phyloP scores from a whole-genome alignment of 2,888 invertebrate genomes.

The Hedychridium roseum region DNA sequence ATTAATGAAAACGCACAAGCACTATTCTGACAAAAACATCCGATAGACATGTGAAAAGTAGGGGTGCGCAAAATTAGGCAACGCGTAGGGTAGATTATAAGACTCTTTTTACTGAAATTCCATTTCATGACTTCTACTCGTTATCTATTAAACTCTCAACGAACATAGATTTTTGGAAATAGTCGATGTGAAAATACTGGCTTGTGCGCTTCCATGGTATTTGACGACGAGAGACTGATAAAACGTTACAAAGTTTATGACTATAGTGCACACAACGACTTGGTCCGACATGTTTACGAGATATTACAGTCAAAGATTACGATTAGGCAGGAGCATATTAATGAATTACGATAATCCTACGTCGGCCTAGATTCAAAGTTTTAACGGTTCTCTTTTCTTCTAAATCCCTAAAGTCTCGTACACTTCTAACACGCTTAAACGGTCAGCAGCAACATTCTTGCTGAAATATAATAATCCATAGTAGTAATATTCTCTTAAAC shows the following conservation, averaged over 20 bases:
- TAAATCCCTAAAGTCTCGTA: too few species aligned
- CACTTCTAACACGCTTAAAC: neutral
- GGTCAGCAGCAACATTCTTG: neutral
- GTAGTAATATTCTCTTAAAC: neutral
- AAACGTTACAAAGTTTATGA: constrained; percentile 24
- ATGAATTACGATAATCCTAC: constrained; percentile 32
- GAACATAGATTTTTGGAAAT: too few species aligned
- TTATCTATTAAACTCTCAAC: too few species aligned
- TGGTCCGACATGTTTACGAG: constrained; percentile 48
- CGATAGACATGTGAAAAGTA: too few species aligned
- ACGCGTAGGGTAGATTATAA: too few species aligned
- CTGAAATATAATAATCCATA: neutral
- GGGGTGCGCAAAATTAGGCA: too few species aligned
- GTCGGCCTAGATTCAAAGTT: constrained; percentile 37
- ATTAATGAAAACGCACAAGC: too few species aligned
- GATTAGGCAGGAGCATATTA: constrained; percentile 41
- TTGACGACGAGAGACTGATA: constrained; percentile 19
- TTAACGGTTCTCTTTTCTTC: neutral
- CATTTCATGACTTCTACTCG: too few species aligned
- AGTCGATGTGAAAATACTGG: too few species aligned
- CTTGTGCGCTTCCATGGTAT: constrained; percentile 4
- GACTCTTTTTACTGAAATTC: too few species aligned
- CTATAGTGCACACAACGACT: constrained; percentile 43
- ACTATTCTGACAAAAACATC: too few species aligned
- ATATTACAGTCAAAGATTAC: constrained; percentile 42